Base-by-base conservation (phyloP, 2,888 invertebrate species). In the Sicus ferrugineus region DNA sequence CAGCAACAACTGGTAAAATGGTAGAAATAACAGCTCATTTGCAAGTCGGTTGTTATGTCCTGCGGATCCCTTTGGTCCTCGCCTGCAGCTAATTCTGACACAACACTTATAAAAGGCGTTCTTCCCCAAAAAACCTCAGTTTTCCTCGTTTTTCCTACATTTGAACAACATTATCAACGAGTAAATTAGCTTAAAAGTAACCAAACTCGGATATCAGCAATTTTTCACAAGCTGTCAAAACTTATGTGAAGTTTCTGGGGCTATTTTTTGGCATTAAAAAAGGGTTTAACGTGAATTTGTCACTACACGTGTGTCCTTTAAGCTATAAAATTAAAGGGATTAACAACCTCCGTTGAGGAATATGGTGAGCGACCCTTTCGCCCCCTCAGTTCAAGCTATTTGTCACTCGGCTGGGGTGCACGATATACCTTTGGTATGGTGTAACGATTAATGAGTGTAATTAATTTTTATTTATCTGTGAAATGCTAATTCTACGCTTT, bases 21-120 rank as follows among this genome's bases (percentile, higher is more conserved):
- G 79, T 79, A 77, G n/a, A n/a, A n/a, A n/a, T 81, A 80, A 80
- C 81, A 81, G 80, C 80, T 81, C 81, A 81, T 81, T 81, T 81
- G 80, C 81, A 81, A 81, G 77, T 81, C 82, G 80, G 77, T 80
- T 80, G 81, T 80, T 81, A 78, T 78, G 76, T 77, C 34, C 34
- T 7, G 6, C n/a, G n/a, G n/a, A n/a, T 11, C 72, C 68, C 70
- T 70, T 61, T 72, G 70, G 76, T 79, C 80, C 80, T 79, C 77
- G 80, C 81, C 79, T 76, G 75, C 75, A 77, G 79, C 81, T 80
- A n/a, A n/a, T n/a, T n/a, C n/a, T n/a, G n/a, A n/a, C n/a, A n/a
- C n/a, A n/a, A n/a, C n/a, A n/a, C 81, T 81, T 81, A 81, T 81
- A 81, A 81, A 78, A 78, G 81, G 11, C 11, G 5, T 42, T 42